Evolutionary conservation across 2,113 vertebrate genomes (phyloP).

Genomic region (Athene noctua): DNA sequence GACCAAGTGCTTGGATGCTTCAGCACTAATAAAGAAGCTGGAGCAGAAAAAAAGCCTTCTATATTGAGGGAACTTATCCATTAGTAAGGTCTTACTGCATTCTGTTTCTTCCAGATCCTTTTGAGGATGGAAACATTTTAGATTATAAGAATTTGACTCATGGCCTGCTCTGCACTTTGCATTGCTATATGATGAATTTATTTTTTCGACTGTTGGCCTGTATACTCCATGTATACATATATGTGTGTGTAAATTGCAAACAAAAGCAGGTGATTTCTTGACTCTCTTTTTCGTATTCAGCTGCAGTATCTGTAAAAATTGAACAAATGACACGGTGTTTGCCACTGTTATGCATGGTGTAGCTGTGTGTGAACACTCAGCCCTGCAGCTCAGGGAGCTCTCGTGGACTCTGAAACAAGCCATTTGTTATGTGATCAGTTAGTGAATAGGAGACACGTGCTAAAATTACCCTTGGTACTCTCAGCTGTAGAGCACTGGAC

Average conservation of each 20-base stretch:
- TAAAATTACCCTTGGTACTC: neutral
- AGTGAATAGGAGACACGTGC: neutral
- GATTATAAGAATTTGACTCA: neutral
- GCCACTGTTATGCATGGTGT: neutral
- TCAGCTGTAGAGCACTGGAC: rapidly evolving
- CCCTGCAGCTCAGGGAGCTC: neutral
- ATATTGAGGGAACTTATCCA: rapidly evolving
- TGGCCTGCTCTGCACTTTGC: neutral
- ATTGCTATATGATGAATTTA: neutral
- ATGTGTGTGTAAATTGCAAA: neutral
- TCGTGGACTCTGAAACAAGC: neutral
- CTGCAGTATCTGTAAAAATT: neutral
- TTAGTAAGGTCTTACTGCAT: neutral
- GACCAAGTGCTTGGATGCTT: neutral
- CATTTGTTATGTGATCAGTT: neutral
- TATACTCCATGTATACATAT: neutral
- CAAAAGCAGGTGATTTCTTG: neutral
- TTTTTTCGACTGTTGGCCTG: neutral
- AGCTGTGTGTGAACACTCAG: neutral
- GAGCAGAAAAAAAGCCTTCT: neutral
- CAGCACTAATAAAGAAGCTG: neutral
- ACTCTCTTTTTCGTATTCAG: constrained; percentile 2
- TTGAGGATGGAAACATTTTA: neutral
- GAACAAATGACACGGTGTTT: neutral
- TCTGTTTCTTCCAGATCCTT: neutral